phyloP scores from a whole-genome alignment of 2,888 invertebrate species.

The Rotaria sp. region DNA sequence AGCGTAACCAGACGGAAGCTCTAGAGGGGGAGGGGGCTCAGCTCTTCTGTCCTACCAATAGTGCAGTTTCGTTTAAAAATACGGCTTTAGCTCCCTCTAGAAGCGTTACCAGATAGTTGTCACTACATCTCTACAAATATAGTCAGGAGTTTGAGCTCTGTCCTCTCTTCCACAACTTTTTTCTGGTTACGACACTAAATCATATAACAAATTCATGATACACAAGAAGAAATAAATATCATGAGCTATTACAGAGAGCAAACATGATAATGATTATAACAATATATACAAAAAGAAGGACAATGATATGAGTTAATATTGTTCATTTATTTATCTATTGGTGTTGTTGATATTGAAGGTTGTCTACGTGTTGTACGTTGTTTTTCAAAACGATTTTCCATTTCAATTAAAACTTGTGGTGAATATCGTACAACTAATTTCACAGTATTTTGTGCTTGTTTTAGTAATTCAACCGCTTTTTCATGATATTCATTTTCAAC shows the following conservation, averaged over 20 bases:
- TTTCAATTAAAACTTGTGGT: conserved; percentile 94
- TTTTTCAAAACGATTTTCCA: conserved; percentile 81
- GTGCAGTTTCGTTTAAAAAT: too few species aligned
- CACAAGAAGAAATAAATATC: not conserved
- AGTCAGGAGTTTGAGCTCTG: too few species aligned
- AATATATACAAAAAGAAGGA: not conserved
- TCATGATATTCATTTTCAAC: conserved; percentile 99
- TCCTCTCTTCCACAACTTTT: too few species aligned
- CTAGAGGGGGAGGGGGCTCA: too few species aligned
- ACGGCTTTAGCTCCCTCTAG: too few species aligned
- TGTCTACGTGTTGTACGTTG: conserved; percentile 32
- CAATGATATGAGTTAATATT: not conserved
- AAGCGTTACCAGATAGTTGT: too few species aligned
- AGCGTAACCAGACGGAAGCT: too few species aligned
- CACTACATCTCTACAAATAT: too few species aligned
- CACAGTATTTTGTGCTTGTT: conserved; percentile 73
- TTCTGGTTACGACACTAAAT: too few species aligned
- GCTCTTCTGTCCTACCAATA: too few species aligned
- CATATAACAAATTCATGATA: not conserved
- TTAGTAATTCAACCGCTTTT: conserved; percentile 91
- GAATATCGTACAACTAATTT: conserved; percentile 80
- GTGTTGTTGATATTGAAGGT: not conserved
- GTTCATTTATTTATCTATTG: not conserved
- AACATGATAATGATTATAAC: not conserved
- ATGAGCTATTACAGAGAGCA: not conserved